Percentiles rank a stretch among this genome's conserved stretches.
Conservation (phyloP, 2,113 vertebrate genomes). For the Seriola aureovittata region DNA sequence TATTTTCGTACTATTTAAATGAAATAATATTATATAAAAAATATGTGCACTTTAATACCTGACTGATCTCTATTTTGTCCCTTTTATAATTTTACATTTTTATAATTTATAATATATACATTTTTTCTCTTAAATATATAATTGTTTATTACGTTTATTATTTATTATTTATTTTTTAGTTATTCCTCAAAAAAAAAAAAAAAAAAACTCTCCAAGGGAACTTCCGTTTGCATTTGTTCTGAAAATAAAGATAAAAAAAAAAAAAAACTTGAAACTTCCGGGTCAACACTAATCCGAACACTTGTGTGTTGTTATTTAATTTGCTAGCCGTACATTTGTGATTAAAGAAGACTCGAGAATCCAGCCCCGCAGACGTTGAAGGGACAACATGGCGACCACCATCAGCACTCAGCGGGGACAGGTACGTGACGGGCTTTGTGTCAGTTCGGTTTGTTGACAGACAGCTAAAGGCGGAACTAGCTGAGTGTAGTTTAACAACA, state of each 20-base stretch:
- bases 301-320: background rate
- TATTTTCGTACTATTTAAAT: too few relatives aligned
- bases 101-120: too few relatives aligned
- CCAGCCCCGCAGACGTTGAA: accelerated
- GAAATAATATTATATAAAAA: too few relatives aligned
- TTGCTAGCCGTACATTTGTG: background rate
- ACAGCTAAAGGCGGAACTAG: slow-evolving; percentile 9
- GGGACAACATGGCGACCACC: slow-evolving; percentile 77
- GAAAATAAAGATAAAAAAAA: slow-evolving; percentile 8
- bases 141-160: too few relatives aligned
- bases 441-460: accelerated
- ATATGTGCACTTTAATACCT: too few relatives aligned
- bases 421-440: slow-evolving; percentile 41
- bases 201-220: too few relatives aligned
- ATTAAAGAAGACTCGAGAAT: background rate
- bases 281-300: background rate
- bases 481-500: background rate
- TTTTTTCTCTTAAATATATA: too few relatives aligned
- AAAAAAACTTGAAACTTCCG: slow-evolving; percentile 10
- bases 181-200: background rate
- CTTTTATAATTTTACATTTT: too few relatives aligned
- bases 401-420: slow-evolving; percentile 84
- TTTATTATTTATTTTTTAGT: too few relatives aligned
- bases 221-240: background rate
- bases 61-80: too few relatives aligned